Evolutionary conservation across 1,140 invertebrate genomes (phyloP), one percentile per base, ranked within the genome.

Genomic region (Saccostrea echinata): DNA sequence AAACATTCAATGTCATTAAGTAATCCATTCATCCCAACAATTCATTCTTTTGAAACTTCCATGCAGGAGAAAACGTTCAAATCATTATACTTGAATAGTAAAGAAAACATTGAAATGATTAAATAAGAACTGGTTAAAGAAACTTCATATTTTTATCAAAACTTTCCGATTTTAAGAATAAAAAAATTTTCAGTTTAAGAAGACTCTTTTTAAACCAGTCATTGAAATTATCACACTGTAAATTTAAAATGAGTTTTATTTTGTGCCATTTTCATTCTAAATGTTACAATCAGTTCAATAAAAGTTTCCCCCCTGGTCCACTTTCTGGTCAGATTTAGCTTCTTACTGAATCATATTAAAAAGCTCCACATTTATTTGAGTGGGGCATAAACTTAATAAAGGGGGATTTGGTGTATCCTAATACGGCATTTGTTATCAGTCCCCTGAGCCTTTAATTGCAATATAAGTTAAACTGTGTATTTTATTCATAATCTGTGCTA

Each of bases 391-490:
- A 71, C 68, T 33, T 71, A 71, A 71, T 71, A 71, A 71, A 71
- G 27, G 13, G 9, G 68, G 68, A 71, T 71, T 71, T 71, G 18
- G 24, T 71, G 24, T 71, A 71, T 71, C 68, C 68, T 71, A 71
- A 71, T 71, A 71, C 27, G 68, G 68, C 16, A 71, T 71, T 71
- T 71, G 68, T 33, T 71, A 71, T 71, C 68, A 71, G 68, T 71
- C 68, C 13, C 27, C 30, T 71, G 68, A 71, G 24, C 68, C 68
- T 27, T 71, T 71, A 71, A 71, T 71, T 71, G 68, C 11, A 71
- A 71, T 71, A 71, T 71, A 71, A 71, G 68, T 30, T 71, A 27
- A 71, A 71, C 6, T 71, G 68, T 71, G 68, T 71, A 71, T 30
- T 71, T 61, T 71, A 24, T 71, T 71, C 24, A 33, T 71, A 71